phyloP scores from a whole-genome alignment of 2,797 vertebrate genomes.

The Pelodytes ibericus region DNA sequence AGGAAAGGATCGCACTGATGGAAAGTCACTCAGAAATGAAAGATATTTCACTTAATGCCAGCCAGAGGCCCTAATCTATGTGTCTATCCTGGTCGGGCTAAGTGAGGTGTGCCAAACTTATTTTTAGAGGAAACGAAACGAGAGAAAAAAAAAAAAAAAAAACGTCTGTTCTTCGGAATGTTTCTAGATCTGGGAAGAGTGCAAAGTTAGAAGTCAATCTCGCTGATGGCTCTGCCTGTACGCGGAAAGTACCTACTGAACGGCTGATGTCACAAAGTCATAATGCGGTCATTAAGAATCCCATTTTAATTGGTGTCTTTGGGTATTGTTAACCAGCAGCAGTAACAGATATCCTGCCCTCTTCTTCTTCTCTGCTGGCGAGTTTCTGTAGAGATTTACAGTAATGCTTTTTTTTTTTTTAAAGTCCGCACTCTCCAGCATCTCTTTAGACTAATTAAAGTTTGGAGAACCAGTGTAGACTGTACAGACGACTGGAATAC shows the following conservation, averaged over 20 bases:
- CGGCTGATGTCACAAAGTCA: conserved; percentile 30
- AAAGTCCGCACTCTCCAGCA: conserved; percentile 26
- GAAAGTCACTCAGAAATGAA: conserved; percentile 76
- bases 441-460: conserved; percentile 49
- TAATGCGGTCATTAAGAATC: conserved; percentile 42
- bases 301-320: conserved; percentile 45
- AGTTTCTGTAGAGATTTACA: conserved; percentile 38
- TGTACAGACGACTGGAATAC: conserved; percentile 16
- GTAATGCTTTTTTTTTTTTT: conserved; percentile 23
- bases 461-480: conserved; percentile 21
- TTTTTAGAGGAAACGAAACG: not conserved
- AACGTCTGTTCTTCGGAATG: not conserved
- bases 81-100: not conserved
- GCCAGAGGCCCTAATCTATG: conserved; percentile 11
- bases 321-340: conserved; percentile 25
- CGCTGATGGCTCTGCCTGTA: not conserved
- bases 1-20: conserved; percentile 84
- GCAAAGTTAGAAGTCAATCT: not conserved
- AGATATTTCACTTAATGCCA: conserved; percentile 73
- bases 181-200: not conserved
- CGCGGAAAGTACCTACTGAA: not conserved
- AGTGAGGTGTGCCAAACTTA: not conserved
- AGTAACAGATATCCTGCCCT: conserved; percentile 22
- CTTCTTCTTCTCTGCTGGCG: conserved; percentile 22
- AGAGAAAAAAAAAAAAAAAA: not conserved